Evolutionary conservation across 2,888 invertebrate genomes (phyloP), one percentile per base, ranked within the genome.

Genomic region (Schrankia costaestrigalis): DNA sequence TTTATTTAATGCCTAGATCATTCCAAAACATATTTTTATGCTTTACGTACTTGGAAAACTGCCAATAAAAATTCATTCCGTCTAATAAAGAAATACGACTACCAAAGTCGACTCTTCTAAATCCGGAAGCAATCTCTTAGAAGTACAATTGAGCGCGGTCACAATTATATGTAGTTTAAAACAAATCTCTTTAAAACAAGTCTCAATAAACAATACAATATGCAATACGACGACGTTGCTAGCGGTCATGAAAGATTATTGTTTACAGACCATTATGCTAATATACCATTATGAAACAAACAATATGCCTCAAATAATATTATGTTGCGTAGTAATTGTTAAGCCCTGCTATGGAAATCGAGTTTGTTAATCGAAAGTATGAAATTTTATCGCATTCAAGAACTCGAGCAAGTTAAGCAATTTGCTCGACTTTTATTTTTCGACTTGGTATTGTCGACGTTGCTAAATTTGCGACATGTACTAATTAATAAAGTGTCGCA

Each of bases 261-360:
- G 52, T 55, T 50, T 52, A 47, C 46, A 50, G 40, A 49, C 46
- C 32, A 56, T 62, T 63, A 66, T 60, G 49, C 30, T 60, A 64
- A 62, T 65, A 15, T 26, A 11, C 31, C 29, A 46, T 71, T 67
- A 57, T 55, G 61, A 62, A 63, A 54, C 41, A 53, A 58, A 63
- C 53, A 64, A 59, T 53, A 36, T 40, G 46, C 39, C 44, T 50
- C 41, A 39, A 58, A 60, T 59, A 42, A 46, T 45, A 39, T 48
- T 45, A n/a, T n/a, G 35, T 44, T 45, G 38, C 47, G 48, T 30
- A 31, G 46, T 45, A 46, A 41, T 56, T 47, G 60, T 58, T 15
- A 42, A 49, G 40, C 58, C 56, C 58, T 61, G 29, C 46, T 51
- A 66, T 50, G 47, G 54, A 50, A 63, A 62, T 52, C 34, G 53